Base-by-base conservation (phyloP, 2,888 invertebrate genomes). In the Pterobdella sp. region DNA sequence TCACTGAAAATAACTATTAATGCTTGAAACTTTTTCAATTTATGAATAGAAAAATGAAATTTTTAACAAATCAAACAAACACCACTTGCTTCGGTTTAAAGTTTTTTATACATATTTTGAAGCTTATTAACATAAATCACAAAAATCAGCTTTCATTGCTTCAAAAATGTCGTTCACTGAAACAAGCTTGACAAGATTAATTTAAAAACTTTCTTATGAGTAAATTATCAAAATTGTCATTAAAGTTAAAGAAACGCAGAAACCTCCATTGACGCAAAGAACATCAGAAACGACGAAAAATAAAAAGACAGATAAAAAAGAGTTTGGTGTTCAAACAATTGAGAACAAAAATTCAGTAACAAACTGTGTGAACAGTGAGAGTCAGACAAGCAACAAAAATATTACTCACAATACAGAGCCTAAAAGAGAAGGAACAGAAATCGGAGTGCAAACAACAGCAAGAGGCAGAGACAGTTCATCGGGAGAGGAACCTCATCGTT, bases 231-330 rank as follows among this genome's bases (percentile, higher is more conserved):
- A 49, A n/a, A 49, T 18, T n/a, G n/a, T 18, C 52, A 49, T n/a
- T 18, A 49, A 26, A 26, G 69, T 31, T 18, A 71, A 60, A n/a
- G 63, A 36, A 4, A 49, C 35, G 18, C 71, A 71, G 56, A 71
- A 56, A 26, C 10, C 71, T 1, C 18, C 35, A 3, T 29, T 49
- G 1, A 63, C 35, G 18, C 4, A 42, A 22, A 4, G 65, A 65
- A 2, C 29, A 3, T n/a, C 65, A 65, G 65, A 65, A 7, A 65
- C 65, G 7, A 63, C n/a, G 63, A 63, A 26, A 26, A 63, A n/a
- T 7, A 63, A 63, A 10, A 63, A 63, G 31, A 26, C 10, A 34
- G n/a, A 34, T 2, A 65, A 32, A 34, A 65, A 31, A 65, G 32
- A 32, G 14, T 32, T n/a, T 3, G 66, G 31, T 31, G 66, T 34